These are phyloP conservation scores for Heterodera schachtii DNA, from an alignment of 1,140 invertebrate genomes.

Conservation along the genomic window DNA sequence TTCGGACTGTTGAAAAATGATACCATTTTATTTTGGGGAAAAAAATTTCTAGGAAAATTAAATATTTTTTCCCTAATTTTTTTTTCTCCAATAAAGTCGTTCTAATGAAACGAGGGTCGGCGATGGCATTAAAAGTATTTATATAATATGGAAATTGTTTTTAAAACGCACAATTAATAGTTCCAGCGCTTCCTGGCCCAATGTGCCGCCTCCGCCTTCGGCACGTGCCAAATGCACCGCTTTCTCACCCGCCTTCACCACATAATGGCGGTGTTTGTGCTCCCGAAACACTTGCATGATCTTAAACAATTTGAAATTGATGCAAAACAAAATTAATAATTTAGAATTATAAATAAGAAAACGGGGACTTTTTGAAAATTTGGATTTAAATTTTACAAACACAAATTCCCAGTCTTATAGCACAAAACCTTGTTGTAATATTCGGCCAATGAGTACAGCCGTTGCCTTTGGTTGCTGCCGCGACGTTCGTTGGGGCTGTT, in stretches of 20 bases:
- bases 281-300: slow-evolving; percentile 46
- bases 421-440: slow-evolving; percentile 32
- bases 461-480: background rate
- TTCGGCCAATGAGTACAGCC: slow-evolving; percentile 32
- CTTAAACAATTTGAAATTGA: background rate
- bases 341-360: no score
- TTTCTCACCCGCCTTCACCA: slow-evolving; percentile 36
- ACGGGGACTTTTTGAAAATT: no score
- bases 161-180: background rate
- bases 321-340: no score
- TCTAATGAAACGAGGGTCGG: background rate
- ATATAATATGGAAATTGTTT: background rate
- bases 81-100: no score
- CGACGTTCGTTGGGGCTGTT: background rate
- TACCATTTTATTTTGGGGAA: background rate
- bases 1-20: slow-evolving; percentile 9
- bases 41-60: slow-evolving; percentile 8
- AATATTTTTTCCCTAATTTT: no score
- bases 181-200: slow-evolving; percentile 18
- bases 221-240: slow-evolving; percentile 31
- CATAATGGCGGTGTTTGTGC: slow-evolving; percentile 43
- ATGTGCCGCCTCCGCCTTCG: background rate
- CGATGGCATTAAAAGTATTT: no score
- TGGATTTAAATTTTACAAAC: background rate
- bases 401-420: background rate